A percentile compares a stretch with the other conserved stretches of the same genome.
Evolutionary conservation across 2,888 invertebrate species (phyloP).

Genomic region (Xestia c-nigrum): DNA sequence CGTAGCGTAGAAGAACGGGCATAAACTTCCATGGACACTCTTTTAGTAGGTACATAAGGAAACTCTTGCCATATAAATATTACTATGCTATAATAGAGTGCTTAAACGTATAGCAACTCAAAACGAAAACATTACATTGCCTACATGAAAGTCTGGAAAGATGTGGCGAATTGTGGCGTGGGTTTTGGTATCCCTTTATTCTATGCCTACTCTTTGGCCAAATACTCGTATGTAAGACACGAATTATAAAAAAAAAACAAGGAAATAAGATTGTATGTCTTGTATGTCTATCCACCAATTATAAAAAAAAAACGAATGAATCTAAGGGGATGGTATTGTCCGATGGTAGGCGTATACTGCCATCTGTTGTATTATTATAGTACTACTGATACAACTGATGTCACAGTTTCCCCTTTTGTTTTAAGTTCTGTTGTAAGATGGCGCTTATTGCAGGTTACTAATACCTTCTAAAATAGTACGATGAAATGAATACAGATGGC

Average conservation of each 20-base stretch:
- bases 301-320: not conserved
- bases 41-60: too few species aligned
- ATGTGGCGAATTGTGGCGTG: too few species aligned
- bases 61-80: not conserved
- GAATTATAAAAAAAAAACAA: not conserved
- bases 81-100: not conserved
- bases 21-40: too few species aligned
- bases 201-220: accelerated
- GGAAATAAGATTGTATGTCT: not conserved
- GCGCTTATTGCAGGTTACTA: conserved; percentile 6
- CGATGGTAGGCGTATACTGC: not conserved
- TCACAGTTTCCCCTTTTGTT: not conserved
- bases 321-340: not conserved
- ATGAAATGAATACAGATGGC: conserved; percentile 32
- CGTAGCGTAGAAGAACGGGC: too few species aligned
- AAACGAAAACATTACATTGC: not conserved
- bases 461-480: not conserved
- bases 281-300: not conserved
- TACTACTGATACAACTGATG: conserved; percentile 9
- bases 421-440: conserved; percentile 10
- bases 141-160: too few species aligned
- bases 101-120: not conserved
- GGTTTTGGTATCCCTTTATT: not conserved
- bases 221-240: not conserved
- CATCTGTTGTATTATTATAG: conserved; percentile 22